phyloP scores from a whole-genome alignment of 2,113 vertebrate genomes.

The Callaeas wilsoni region DNA sequence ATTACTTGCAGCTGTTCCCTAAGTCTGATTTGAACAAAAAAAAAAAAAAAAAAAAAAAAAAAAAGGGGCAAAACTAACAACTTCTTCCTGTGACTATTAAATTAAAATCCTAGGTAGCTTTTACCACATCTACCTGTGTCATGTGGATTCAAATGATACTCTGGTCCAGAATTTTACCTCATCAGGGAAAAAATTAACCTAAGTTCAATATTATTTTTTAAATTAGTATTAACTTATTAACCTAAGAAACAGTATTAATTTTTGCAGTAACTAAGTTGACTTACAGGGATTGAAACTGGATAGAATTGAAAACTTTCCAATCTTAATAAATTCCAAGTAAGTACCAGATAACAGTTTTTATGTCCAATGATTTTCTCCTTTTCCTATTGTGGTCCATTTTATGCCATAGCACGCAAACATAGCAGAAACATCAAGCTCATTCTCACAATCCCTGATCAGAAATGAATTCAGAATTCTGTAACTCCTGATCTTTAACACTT shows the following conservation, averaged over 20 bases:
- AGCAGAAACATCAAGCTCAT: neutral
- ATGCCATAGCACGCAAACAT: fast-evolving
- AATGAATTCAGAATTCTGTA: neutral
- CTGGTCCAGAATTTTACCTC: neutral
- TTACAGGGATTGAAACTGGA: neutral
- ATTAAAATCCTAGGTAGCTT: neutral
- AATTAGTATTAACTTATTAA: neutral
- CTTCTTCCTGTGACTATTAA: neutral
- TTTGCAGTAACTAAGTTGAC: neutral
- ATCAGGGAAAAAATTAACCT: neutral
- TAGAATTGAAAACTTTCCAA: neutral
- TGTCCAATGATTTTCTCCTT: neutral
- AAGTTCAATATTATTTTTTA: neutral
- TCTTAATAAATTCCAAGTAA: neutral
- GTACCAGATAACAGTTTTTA: neutral
- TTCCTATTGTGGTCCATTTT: neutral
- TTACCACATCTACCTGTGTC: neutral
- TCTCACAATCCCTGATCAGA: neutral
- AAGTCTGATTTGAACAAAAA: neutral
- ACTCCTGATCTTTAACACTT: neutral
- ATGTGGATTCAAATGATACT: neutral
- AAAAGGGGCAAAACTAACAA: neutral
- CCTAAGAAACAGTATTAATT: neutral
- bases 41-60: neutral
- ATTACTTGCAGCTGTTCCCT: constrained; percentile 2